Conservation (phyloP, 2,888 invertebrate species). For the Yponomeuta plumbellus region DNA sequence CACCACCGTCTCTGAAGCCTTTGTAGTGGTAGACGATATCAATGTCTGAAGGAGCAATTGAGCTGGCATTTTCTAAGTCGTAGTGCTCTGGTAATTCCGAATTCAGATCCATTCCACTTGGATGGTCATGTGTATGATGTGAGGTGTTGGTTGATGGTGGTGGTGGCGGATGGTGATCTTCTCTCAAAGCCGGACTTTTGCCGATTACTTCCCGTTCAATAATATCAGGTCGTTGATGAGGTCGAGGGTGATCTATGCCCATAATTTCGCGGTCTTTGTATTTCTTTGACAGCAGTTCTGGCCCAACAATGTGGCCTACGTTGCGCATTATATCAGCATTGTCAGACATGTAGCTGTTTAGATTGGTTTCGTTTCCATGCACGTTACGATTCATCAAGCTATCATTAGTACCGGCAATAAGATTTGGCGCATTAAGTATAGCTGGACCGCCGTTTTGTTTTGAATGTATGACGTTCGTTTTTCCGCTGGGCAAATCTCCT, state of each 20-base stretch:
- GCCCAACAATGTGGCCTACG: conserved; percentile 86
- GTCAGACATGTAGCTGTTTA: conserved; percentile 83
- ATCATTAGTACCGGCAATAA: conserved; percentile 81
- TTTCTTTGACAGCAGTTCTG: conserved; percentile 91
- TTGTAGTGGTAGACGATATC: conserved; percentile 98
- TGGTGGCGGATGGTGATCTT: conserved; percentile 88
- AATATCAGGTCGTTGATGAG: conserved; percentile 91
- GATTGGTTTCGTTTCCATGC: conserved; percentile 82
- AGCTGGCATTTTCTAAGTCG: conserved; percentile 97
- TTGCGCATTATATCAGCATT: conserved; percentile 85
- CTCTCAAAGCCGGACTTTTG: conserved; percentile 86
- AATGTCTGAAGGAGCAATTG: conserved; percentile 97
- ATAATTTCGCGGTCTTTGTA: conserved; percentile 91
- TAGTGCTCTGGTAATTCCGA: conserved; percentile 94
- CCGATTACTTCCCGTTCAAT: conserved; percentile 93
- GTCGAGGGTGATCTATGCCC: conserved; percentile 82
- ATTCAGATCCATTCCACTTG: conserved; percentile 83
- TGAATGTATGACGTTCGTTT: conserved; percentile 83
- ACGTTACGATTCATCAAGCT: conserved; percentile 81
- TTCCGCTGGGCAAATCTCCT: conserved; percentile 78
- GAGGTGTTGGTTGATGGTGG: conserved; percentile 84
- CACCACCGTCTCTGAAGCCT: conserved; percentile 91
- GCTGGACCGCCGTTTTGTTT: conserved; percentile 85
- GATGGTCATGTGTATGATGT: conserved; percentile 84
- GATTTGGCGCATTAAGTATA: conserved; percentile 81